Conservation (phyloP, 2,888 invertebrate genomes). For the Polia nebulosa region DNA sequence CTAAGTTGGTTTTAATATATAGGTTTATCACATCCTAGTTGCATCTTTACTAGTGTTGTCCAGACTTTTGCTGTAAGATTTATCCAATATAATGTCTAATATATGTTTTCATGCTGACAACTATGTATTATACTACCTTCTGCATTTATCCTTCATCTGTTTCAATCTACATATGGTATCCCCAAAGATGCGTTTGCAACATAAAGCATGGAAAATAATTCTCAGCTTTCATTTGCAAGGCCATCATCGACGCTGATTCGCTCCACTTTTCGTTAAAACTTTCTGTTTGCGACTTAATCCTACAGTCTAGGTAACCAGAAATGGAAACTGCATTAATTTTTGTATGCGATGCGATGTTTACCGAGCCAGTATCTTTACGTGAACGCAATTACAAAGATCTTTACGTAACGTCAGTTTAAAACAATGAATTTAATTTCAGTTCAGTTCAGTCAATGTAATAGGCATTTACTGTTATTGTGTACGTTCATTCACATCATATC, state of each 20-base stretch:
- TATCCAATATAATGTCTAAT: not conserved
- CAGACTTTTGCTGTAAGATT: not conserved
- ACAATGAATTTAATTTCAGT: conserved; percentile 58
- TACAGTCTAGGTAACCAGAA: conserved; percentile 49
- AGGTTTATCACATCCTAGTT: not conserved
- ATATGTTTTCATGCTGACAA: not conserved
- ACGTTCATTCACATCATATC: conserved; percentile 38
- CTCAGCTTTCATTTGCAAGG: conserved; percentile 78
- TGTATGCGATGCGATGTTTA: conserved; percentile 31
- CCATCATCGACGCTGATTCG: conserved; percentile 72
- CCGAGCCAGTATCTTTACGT: conserved; percentile 32
- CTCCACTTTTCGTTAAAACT: conserved; percentile 78
- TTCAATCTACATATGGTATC: not conserved
- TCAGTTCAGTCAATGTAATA: conserved; percentile 44
- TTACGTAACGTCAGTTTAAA: conserved; percentile 60
- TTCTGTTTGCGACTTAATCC: conserved; percentile 73
- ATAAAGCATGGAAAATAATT: conserved; percentile 72
- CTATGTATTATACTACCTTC: not conserved
- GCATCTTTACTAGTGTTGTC: not conserved
- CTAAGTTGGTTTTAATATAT: not conserved
- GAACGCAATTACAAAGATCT: conserved; percentile 54
- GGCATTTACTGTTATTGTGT: conserved; percentile 45
- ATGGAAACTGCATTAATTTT: conserved; percentile 42
- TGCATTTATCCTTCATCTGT: not conserved
- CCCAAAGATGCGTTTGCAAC: conserved; percentile 31